phyloP scores from a whole-genome alignment of 2,797 vertebrate genomes.

The Zalophus californianus region DNA sequence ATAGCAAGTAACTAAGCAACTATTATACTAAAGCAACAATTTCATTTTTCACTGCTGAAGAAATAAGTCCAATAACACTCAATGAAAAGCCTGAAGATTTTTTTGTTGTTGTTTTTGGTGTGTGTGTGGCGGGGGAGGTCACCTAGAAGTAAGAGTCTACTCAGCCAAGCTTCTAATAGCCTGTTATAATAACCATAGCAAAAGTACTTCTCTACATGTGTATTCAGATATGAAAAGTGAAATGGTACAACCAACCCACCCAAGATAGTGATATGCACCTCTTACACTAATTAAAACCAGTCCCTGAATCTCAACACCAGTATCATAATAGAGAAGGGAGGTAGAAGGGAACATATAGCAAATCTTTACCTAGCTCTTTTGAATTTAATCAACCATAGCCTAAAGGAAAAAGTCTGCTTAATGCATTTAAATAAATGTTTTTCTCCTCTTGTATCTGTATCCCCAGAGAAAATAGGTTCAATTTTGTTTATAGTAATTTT shows the following conservation, averaged over 20 bases:
- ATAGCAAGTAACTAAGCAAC: constrained; percentile 47
- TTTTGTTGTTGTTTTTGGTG: neutral
- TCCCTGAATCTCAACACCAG: constrained; percentile 39
- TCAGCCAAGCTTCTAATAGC: constrained; percentile 47
- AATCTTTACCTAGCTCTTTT: constrained; percentile 61
- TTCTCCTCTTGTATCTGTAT: constrained; percentile 35
- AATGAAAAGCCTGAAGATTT: constrained; percentile 35
- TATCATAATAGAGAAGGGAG: neutral
- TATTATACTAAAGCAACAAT: constrained; percentile 50
- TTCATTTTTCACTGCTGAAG: constrained; percentile 56
- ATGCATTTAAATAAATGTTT: constrained; percentile 62
- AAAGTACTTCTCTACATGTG: constrained; percentile 15
- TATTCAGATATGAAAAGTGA: constrained; percentile 47
- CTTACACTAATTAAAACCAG: constrained; percentile 55
- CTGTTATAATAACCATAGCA: constrained; percentile 39
- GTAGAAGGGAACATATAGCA: neutral
- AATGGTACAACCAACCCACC: constrained; percentile 20
- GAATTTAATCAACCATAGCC: constrained; percentile 64
- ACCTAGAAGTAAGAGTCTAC: constrained; percentile 53
- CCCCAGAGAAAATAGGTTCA: constrained; percentile 49
- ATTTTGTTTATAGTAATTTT: constrained; percentile 64
- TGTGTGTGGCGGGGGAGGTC: neutral
- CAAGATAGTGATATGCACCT: neutral
- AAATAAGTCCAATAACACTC: constrained; percentile 54
- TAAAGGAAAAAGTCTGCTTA: constrained; percentile 35